These are phyloP conservation scores for Lynx canadensis DNA, from an alignment of 2,113 vertebrate genomes.

Conservation along the genomic window DNA sequence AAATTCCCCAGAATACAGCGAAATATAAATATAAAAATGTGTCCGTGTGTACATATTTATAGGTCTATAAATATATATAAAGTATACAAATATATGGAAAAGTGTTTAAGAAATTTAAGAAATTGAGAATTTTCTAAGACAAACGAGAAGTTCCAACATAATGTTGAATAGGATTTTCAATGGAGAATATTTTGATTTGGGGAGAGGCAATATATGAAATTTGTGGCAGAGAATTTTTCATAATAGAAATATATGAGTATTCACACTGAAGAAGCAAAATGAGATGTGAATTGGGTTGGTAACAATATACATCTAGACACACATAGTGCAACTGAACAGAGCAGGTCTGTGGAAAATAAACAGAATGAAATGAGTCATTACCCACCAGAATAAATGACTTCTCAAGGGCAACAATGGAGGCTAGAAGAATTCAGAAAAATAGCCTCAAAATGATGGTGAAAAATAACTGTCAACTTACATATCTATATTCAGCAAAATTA, in stretches of 20 bases:
- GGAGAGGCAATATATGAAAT: neutral
- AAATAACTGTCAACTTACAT: neutral
- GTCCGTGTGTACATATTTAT: neutral
- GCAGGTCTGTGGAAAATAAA: neutral
- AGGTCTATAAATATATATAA: neutral
- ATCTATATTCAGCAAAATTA: neutral
- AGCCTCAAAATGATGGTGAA: neutral
- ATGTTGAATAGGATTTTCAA: neutral
- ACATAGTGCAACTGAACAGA: neutral
- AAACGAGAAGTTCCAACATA: neutral
- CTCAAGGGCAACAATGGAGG: neutral
- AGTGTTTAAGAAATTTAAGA: neutral
- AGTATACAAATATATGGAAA: neutral
- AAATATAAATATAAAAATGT: neutral
- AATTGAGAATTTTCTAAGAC: neutral
- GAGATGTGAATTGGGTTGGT: neutral
- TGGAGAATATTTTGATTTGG: neutral
- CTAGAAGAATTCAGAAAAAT: neutral
- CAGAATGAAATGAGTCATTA: neutral
- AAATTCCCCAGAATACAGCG: neutral
- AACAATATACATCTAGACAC: neutral
- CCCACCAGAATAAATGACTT: neutral
- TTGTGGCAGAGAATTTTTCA: neutral
- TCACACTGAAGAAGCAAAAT: neutral
- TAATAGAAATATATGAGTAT: neutral